Evolutionary conservation across 2,888 invertebrate genomes (phyloP).

Genomic region (Dastarcus helophoroides): DNA sequence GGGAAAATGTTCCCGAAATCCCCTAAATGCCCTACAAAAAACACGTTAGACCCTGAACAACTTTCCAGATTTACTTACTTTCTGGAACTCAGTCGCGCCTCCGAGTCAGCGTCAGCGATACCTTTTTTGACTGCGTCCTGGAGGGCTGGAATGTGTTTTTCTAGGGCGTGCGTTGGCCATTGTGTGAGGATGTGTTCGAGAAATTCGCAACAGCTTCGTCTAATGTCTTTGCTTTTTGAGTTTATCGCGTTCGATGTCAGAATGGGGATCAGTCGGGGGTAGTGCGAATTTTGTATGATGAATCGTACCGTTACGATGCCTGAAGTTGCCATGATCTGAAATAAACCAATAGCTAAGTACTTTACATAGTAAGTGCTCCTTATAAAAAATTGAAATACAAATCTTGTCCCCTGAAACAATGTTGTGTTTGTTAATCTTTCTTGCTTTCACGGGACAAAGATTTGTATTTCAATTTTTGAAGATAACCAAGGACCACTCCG

Average conservation of each 20-base stretch:
- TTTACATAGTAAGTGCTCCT: no score
- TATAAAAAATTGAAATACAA: no score
- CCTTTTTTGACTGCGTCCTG: slow-evolving; percentile 79
- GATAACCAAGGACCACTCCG: no score
- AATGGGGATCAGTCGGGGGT: slow-evolving; percentile 68
- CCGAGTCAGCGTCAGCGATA: slow-evolving; percentile 86
- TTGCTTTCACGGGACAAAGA: no score
- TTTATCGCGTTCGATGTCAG: slow-evolving; percentile 61
- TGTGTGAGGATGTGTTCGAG: slow-evolving; percentile 70
- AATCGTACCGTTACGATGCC: slow-evolving; percentile 78
- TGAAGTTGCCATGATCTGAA: slow-evolving; percentile 77
- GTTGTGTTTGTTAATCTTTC: no score
- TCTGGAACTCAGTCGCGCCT: slow-evolving; percentile 70
- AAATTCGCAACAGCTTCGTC: slow-evolving; percentile 68
- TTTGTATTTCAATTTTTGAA: no score
- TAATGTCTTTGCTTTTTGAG: slow-evolving; percentile 87
- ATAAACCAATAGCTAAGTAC: no score
- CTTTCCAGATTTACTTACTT: slow-evolving; percentile 44
- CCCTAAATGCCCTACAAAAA: slow-evolving; percentile 68
- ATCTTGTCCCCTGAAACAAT: no score
- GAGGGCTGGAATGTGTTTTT: slow-evolving; percentile 64
- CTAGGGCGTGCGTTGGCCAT: slow-evolving; percentile 78
- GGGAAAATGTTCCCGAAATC: slow-evolving; percentile 82
- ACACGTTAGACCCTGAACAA: background rate
- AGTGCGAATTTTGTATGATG: slow-evolving; percentile 75